Base-by-base conservation (phyloP, 1,140 invertebrate species). In the Calycopis cecrops region DNA sequence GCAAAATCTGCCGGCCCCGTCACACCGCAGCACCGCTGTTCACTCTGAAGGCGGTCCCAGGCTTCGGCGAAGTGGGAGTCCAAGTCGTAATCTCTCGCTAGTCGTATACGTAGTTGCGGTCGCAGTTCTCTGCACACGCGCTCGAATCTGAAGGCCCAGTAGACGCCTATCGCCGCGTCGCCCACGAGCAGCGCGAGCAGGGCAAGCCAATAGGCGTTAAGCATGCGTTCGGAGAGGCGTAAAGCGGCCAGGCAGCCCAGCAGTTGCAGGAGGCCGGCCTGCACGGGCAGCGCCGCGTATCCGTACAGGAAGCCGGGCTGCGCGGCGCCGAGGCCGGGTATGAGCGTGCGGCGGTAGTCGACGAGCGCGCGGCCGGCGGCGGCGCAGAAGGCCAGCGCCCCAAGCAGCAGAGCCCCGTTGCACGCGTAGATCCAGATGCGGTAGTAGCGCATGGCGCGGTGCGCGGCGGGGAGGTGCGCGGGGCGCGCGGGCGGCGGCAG, bases 381-480 rank as follows among this genome's bases (percentile, higher is more conserved):
- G 38, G 92, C 92, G 60, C 92, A 91, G 81, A 96, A 96, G 21
- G 94, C 93, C 48, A 96, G 80, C 70, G 94, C 94, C 74, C 93
- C 93, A 59, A 94, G 90, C 77, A 96, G 89, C 76, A 96, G 90
- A 60, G 94, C 94, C 79, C 93, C 92, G 89, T 97, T 96, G 92
- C 94, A 96, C 73, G 94, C 94, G 90, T 96, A 96, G 78, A 97
- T 96, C 95, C 95, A 96, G 73, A 96, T 91, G 82, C 95, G 93
- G 89, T 97, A 97, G 91, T 96, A 97, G 76, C 79, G 82, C 82
- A 86, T 86, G 58, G 82, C 82, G 77, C 78, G 78, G 60, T 80
- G 77, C 77, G 79, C 78, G 73, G 79, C 77, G 73, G 76, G 78
- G 69, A 63, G 59, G 52, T 77, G 79, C 79, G 76, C 74, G 77